A percentile compares a stretch with the other conserved stretches of the same genome.
These are phyloP conservation scores for Athene cunicularia DNA, from an alignment of 2,113 vertebrate species.

Conservation along the genomic window DNA sequence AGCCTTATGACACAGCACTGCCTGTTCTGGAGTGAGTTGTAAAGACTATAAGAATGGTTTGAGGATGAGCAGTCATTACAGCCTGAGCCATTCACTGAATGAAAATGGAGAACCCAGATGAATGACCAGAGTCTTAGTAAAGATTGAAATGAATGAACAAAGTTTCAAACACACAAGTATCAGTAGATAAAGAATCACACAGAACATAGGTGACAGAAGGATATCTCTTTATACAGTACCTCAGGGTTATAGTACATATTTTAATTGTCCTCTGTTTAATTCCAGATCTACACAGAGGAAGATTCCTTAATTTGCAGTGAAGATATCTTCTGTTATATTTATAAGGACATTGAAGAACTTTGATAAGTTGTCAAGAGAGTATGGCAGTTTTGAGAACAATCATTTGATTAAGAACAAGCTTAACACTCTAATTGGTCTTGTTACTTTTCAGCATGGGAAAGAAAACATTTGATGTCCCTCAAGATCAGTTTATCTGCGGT, in stretches of 20 bases:
- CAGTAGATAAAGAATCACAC: neutral
- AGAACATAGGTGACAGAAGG: neutral
- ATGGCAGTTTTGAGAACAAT: neutral
- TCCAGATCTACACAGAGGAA: neutral
- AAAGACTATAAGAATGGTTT: neutral
- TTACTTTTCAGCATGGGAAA: neutral
- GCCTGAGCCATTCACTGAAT: accelerated
- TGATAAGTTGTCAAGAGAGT: neutral
- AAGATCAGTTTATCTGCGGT: neutral
- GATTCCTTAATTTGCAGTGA: neutral
- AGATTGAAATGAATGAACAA: neutral
- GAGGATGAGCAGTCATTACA: neutral
- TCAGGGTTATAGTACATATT: neutral
- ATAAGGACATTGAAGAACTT: neutral
- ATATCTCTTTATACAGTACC: neutral
- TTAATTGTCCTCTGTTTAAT: neutral
- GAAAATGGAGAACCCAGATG: neutral
- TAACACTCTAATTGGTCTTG: neutral
- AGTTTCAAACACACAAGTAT: neutral
- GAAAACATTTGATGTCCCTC: neutral
- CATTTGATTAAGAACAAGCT: neutral
- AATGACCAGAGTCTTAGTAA: neutral
- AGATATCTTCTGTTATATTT: neutral
- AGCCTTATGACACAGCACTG: neutral
- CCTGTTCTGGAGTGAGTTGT: accelerated